Evolutionary conservation across 1,140 invertebrate species (phyloP).

Genomic region (Aphaenogaster floridana): DNA sequence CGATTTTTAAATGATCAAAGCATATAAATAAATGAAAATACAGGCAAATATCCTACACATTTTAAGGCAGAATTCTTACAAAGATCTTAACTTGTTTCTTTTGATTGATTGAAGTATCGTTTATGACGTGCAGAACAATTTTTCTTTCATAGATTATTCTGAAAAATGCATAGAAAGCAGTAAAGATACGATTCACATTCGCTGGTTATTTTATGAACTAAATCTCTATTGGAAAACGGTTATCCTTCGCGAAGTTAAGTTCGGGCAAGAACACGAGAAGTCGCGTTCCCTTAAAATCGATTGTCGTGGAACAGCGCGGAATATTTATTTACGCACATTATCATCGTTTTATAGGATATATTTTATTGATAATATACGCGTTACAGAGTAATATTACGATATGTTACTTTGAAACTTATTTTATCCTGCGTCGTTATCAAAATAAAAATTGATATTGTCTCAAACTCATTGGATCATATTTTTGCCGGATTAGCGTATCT

Average conservation of each 20-base stretch:
- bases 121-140: not conserved
- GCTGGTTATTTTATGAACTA: conserved; percentile 30
- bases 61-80: not conserved
- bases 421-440: conserved; percentile 1
- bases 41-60: not conserved
- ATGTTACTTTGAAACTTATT: not conserved
- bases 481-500: not conserved
- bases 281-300: conserved; percentile 39
- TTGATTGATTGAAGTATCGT: not conserved
- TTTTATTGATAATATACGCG: conserved; percentile 9
- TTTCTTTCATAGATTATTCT: conserved; percentile 14
- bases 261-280: conserved; percentile 17
- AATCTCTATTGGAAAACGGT: conserved; percentile 51
- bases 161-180: not conserved
- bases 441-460: conserved; percentile 11
- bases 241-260: conserved; percentile 31
- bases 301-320: conserved; percentile 15
- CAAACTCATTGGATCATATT: not conserved
- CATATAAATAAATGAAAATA: not conserved
- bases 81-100: not conserved
- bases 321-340: conserved; percentile 53
- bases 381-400: not conserved
- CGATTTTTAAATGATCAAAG: not conserved
- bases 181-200: conserved; percentile 43
- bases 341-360: conserved; percentile 6